phyloP scores from a whole-genome alignment of 2,888 invertebrate species.

The Noctua pronuba region DNA sequence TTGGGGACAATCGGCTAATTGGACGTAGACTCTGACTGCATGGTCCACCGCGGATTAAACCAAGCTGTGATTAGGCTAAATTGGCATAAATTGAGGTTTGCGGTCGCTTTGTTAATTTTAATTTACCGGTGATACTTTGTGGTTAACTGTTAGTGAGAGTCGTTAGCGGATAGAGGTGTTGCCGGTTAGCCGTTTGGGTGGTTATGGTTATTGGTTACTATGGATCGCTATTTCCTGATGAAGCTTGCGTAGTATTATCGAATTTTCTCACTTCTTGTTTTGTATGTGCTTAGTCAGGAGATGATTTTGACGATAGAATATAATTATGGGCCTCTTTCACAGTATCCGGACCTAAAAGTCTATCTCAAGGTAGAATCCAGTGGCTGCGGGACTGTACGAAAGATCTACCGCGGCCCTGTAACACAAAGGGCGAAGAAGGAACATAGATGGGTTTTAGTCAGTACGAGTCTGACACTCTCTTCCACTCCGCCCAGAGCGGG shows the following conservation, averaged over 20 bases:
- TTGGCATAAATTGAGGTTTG: constrained; percentile 62
- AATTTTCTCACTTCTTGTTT: not conserved
- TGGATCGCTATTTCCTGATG: not conserved
- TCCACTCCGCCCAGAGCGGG: no score
- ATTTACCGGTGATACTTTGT: constrained; percentile 15
- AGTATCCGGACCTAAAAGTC: not conserved
- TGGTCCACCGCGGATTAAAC: constrained; percentile 59
- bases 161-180: constrained; percentile 29
- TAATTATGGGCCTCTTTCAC: not conserved
- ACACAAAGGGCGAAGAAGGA: no score
- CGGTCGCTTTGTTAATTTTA: constrained; percentile 61
- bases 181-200: not conserved
- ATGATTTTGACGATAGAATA: not conserved
- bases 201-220: not conserved
- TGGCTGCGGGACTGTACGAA: no score
- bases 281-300: not conserved
- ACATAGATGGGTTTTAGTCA: no score
- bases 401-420: no score
- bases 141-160: constrained; percentile 12
- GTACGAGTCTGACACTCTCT: no score
- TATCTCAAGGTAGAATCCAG: not conserved
- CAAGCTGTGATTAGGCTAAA: constrained; percentile 57
- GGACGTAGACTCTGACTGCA: constrained; percentile 47
- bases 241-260: not conserved
- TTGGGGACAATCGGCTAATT: constrained; percentile 67